Evolutionary conservation across 2,797 vertebrate species (phyloP).

Genomic region (Nannoperca australis): DNA sequence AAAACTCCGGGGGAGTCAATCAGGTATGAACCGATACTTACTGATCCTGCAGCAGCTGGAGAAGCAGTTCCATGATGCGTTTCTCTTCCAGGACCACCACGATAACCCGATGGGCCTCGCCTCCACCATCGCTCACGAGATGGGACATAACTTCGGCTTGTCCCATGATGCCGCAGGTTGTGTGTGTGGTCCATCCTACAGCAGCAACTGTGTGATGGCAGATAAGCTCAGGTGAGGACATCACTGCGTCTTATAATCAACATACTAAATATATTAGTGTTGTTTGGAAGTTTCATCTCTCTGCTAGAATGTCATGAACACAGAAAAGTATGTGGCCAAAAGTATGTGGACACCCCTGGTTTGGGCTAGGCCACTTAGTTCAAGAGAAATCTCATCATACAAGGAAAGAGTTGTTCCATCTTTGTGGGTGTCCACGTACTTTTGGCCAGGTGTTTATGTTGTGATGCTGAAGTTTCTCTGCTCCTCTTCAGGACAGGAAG

Average conservation of each 20-base stretch:
- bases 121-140: conserved; percentile 93
- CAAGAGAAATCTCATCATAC: background rate
- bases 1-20: conserved; percentile 88
- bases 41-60: background rate
- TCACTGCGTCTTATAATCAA: too few species aligned
- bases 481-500: conserved; percentile 70
- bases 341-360: background rate
- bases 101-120: conserved; percentile 86
- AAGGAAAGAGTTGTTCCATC: background rate
- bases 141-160: conserved; percentile 96
- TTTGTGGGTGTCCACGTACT: background rate
- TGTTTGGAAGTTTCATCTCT: background rate
- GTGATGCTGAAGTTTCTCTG: background rate
- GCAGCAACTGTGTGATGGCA: conserved; percentile 89
- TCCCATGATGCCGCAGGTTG: conserved; percentile 88
- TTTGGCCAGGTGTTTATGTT: background rate
- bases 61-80: too few species aligned
- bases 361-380: too few species aligned
- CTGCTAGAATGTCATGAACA: background rate
- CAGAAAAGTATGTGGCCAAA: too few species aligned
- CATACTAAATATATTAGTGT: too few species aligned
- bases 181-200: conserved; percentile 72
- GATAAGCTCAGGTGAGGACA: conserved; percentile 83
- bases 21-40: conserved; percentile 82
- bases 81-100: conserved; percentile 88